Base-by-base conservation (phyloP, 2,888 invertebrate species). In the Zele albiditarsus region DNA sequence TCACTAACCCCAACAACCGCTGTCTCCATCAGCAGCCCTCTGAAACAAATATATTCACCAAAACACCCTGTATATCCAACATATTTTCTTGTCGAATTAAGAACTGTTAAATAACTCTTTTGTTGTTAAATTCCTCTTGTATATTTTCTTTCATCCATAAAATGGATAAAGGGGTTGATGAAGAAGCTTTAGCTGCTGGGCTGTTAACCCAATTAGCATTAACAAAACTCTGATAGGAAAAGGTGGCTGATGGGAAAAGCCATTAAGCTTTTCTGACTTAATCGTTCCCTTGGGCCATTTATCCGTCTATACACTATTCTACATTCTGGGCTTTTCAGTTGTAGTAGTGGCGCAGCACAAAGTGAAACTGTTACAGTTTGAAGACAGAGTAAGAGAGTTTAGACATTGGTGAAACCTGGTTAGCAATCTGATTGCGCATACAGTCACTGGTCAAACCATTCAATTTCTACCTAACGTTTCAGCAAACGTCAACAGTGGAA, bases 181-280 rank as follows among this genome's bases (percentile, higher is more conserved):
- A 53, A 46, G 46, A 46, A 53, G 53, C 53, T 53, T 53, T 53
- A 53, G 53, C 53, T 20, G 23, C 53, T 20, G 20, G 63, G 33
- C 46, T 71, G 71, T 67, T 68, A 75, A 75, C 53, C 67, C 71
- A 75, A 75, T 71, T 75, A 70, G 71, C 66, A 63, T 63, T 66
- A 75, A 75, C 67, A 71, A 46, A 70, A 62, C 28, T 33, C 33
- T 23, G 69, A 70, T 57, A 63, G 63, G 73, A 63, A 71, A 68
- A 68, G 71, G 67, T 46, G 58, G 74, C 78, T 78, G 74, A 77
- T 79, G 78, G 78, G 77, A 76, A 80, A 80, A 83, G 82, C 82
- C 84, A 84, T 85, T 84, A 84, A 83, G 80, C 80, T 77, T 76
- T 80, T 53, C 79, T 74, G 79, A 73, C 78, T 82, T 79, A 78